Conservation (phyloP, 2,797 vertebrate genomes). For the Peromyscus nudipes region DNA sequence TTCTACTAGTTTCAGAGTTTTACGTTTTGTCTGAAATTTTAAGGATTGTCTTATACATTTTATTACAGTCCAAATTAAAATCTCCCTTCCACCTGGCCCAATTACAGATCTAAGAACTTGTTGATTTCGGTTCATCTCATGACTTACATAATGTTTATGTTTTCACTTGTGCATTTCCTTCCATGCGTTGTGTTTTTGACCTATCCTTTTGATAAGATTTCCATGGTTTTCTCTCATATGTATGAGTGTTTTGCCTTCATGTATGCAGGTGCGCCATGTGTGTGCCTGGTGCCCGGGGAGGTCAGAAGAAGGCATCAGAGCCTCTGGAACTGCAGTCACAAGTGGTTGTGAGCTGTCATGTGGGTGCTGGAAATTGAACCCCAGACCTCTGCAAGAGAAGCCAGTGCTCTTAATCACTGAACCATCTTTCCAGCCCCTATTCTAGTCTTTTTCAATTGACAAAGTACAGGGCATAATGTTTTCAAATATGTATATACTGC, state of each 20-base stretch:
- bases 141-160: neutral
- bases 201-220: neutral
- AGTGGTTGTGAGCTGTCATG: neutral
- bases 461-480: neutral
- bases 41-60: neutral
- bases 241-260: neutral
- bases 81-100: neutral
- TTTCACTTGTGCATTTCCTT: neutral
- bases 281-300: neutral
- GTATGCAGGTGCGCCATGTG: neutral
- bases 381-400: neutral
- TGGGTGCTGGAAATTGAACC: neutral
- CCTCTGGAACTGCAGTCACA: neutral
- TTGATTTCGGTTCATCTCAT: neutral
- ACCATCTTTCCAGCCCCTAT: neutral
- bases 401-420: neutral
- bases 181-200: neutral
- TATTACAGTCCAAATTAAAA: slow-evolving; percentile 5
- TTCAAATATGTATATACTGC: neutral
- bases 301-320: neutral
- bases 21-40: slow-evolving; percentile 19
- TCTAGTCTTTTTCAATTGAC: neutral
- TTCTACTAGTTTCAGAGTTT: slow-evolving; percentile 7
- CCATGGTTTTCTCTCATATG: neutral
- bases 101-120: neutral